Conservation (phyloP, 2,888 invertebrate genomes). For the Cheilosia pagana region DNA sequence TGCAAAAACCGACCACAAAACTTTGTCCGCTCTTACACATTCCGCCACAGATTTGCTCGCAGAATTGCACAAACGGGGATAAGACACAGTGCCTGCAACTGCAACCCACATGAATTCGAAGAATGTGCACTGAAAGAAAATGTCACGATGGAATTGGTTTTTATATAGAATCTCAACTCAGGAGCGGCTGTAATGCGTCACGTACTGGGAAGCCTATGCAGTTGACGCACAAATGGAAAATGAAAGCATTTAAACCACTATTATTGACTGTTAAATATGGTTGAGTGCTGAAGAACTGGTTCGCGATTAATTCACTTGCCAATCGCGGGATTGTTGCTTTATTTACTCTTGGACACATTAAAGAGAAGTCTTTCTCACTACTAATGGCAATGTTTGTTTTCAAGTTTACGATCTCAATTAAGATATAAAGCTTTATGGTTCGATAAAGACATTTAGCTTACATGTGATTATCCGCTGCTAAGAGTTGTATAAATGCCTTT, state of each 20-base stretch:
- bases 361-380: constrained; percentile 41
- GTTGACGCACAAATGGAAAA: constrained; percentile 30
- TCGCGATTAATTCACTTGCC: constrained; percentile 44
- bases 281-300: constrained; percentile 52
- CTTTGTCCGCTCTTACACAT: constrained; percentile 57
- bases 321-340: constrained; percentile 44
- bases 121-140: constrained; percentile 64
- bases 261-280: constrained; percentile 30
- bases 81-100: constrained; percentile 6
- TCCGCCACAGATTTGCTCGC: constrained; percentile 42
- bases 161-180: constrained; percentile 29
- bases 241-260: constrained; percentile 14
- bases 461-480: constrained; percentile 8
- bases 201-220: constrained; percentile 27
- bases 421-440: constrained; percentile 20
- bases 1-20: constrained; percentile 60
- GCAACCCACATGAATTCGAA: constrained; percentile 65
- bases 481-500: background rate
- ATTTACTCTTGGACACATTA: constrained; percentile 35
- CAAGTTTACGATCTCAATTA: constrained; percentile 64
- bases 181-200: constrained; percentile 43
- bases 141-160: constrained; percentile 27
- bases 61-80: constrained; percentile 44
- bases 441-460: constrained; percentile 45
- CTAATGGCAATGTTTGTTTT: constrained; percentile 52